A percentile compares a stretch with the other conserved stretches of the same genome.
Conservation (phyloP, 2,888 invertebrate species). For the Patella caerulea region DNA sequence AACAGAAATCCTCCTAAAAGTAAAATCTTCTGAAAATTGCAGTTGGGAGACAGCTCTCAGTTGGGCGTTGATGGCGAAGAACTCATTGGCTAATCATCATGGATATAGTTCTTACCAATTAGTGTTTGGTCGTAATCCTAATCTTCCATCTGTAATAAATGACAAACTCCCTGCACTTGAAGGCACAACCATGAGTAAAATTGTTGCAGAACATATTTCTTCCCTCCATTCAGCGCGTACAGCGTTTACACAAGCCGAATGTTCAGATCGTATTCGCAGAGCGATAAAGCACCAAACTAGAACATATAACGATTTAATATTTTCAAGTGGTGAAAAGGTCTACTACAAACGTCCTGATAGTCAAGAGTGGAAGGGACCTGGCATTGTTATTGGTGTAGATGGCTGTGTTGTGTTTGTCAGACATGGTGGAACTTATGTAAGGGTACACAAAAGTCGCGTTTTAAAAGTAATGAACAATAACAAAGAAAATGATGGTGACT, state of each 20-base stretch:
- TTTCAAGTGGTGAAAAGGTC: constrained; percentile 18
- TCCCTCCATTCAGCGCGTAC: constrained; percentile 7
- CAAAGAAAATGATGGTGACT: too few species aligned
- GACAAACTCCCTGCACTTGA: constrained; percentile 26
- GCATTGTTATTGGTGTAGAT: constrained; percentile 20
- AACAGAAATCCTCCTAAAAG: constrained; percentile 28
- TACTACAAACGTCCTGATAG: constrained; percentile 26
- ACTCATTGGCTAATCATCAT: constrained; percentile 16
- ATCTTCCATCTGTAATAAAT: constrained; percentile 24
- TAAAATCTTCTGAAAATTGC: constrained; percentile 25
- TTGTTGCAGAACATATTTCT: constrained; percentile 19
- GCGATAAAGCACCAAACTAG: constrained; percentile 15
- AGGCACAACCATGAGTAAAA: constrained; percentile 20
- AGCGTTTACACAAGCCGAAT: constrained; percentile 15
- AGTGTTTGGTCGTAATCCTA: constrained; percentile 27
- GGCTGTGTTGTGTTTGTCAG: constrained; percentile 21
- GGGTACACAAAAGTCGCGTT: constrained; percentile 16
- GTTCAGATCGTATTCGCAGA: constrained; percentile 20
- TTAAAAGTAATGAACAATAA: neutral
- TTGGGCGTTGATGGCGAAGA: constrained; percentile 25
- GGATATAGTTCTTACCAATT: constrained; percentile 25
- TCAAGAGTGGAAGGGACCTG: constrained; percentile 20
- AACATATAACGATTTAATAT: neutral
- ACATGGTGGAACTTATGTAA: constrained; percentile 22
- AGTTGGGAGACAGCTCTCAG: constrained; percentile 25